Conservation (phyloP, 2,888 invertebrate species). For the Conomelus anceps region DNA sequence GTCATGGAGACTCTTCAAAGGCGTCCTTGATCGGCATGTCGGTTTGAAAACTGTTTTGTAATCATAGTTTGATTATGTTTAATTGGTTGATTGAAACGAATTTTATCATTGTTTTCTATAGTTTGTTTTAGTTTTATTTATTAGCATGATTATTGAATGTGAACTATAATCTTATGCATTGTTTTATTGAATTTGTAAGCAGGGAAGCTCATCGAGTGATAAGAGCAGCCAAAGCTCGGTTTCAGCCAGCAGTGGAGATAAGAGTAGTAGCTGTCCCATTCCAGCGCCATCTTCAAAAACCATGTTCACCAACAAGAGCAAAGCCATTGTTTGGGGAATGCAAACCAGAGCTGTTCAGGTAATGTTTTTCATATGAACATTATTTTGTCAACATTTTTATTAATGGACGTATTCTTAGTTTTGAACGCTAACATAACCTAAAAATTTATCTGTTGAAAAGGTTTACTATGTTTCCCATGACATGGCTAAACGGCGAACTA, state of each 20-base stretch:
- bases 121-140: no score
- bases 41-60: no score
- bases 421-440: neutral
- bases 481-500: no score
- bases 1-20: no score
- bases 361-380: slow-evolving; percentile 22
- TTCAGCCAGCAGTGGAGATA: neutral
- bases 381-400: neutral
- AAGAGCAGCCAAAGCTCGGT: neutral
- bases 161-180: neutral
- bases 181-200: neutral
- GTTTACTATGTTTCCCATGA: no score
- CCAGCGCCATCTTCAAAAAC: slow-evolving; percentile 40
- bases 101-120: no score
- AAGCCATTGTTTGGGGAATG: slow-evolving; percentile 98
- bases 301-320: slow-evolving; percentile 76
- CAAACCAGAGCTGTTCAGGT: slow-evolving; percentile 89
- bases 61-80: no score
- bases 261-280: neutral
- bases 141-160: no score
- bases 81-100: no score
- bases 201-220: neutral
- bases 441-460: no score
- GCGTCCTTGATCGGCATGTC: no score
- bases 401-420: no score